Percentiles rank a stretch among this genome's conserved stretches.
These are phyloP conservation scores for Gadus chalcogrammus DNA, from an alignment of 2,113 vertebrate species.

Conservation along the genomic window DNA sequence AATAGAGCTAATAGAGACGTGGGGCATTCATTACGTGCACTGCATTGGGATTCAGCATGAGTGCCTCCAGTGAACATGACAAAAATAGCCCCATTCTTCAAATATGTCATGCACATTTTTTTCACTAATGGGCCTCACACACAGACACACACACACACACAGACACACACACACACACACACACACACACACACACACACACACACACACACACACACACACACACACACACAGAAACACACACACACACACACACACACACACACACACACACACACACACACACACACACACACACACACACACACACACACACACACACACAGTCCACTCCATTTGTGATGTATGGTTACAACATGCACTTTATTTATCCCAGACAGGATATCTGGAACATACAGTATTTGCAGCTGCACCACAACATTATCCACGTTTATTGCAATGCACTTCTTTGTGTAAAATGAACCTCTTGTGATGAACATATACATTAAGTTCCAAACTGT, in stretches of 20 bases:
- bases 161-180: no score
- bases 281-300: no score
- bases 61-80: constrained; percentile 14
- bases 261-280: no score
- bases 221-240: no score
- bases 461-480: constrained; percentile 18
- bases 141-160: no score
- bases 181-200: no score
- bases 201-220: no score
- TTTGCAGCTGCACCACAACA: constrained; percentile 49
- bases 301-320: no score
- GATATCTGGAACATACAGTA: constrained; percentile 14
- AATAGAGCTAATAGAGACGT: not conserved
- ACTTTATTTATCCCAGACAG: no score
- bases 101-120: not conserved
- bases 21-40: not conserved
- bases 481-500: constrained; percentile 28
- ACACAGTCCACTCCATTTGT: no score
- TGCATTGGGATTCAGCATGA: constrained; percentile 4
- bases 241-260: no score
- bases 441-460: constrained; percentile 29
- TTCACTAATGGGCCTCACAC: not conserved
- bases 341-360: not conserved
- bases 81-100: constrained; percentile 4
- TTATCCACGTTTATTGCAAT: constrained; percentile 30